These are phyloP conservation scores for Lasioglossum calceatum DNA, from an alignment of 2,888 invertebrate species.

Conservation along the genomic window DNA sequence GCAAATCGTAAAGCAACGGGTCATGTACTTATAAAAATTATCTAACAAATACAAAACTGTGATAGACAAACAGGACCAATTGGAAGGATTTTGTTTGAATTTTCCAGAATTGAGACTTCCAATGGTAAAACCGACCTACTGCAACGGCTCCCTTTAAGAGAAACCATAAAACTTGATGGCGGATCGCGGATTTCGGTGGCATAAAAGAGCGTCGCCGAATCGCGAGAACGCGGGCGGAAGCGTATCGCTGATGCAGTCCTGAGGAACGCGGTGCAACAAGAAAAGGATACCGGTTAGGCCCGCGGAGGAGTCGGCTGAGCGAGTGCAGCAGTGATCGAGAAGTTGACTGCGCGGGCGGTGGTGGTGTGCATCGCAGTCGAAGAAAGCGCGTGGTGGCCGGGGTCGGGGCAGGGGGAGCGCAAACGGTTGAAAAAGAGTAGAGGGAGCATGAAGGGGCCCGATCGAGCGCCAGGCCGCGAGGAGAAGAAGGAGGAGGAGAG, in stretches of 20 bases:
- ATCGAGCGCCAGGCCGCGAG: slow-evolving; percentile 64
- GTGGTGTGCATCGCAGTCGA: slow-evolving; percentile 40
- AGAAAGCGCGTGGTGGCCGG: slow-evolving; percentile 58
- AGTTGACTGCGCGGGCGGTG: slow-evolving; percentile 65
- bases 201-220: background rate
- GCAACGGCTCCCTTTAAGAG: background rate
- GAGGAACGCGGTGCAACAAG: background rate
- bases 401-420: slow-evolving; percentile 44
- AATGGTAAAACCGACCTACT: background rate
- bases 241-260: background rate
- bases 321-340: slow-evolving; percentile 48
- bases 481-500: slow-evolving; percentile 34
- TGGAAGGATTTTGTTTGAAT: too few relatives aligned
- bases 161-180: background rate
- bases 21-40: background rate
- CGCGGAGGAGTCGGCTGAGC: slow-evolving; percentile 13
- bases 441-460: slow-evolving; percentile 58
- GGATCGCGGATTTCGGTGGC: background rate
- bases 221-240: background rate
- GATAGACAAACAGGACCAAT: background rate
- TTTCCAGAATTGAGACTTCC: background rate
- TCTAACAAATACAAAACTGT: background rate
- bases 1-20: too few relatives aligned
- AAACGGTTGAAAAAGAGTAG: slow-evolving; percentile 57
- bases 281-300: slow-evolving; percentile 1